Percentiles rank a stretch among this genome's conserved stretches.
Conservation (phyloP, 2,113 vertebrate genomes). For the Aramus guarauna region DNA sequence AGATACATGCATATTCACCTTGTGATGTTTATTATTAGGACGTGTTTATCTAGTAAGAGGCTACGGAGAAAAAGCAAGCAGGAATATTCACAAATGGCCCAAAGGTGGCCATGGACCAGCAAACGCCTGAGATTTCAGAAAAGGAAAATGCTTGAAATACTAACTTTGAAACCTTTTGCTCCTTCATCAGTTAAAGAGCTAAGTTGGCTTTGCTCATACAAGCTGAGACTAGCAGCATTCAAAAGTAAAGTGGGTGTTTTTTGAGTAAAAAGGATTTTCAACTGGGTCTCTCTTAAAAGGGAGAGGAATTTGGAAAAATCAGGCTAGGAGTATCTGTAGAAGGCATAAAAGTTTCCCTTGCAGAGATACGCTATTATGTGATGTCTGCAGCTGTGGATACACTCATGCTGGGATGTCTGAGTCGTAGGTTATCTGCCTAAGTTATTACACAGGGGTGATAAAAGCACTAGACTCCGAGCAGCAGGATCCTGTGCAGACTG, state of each 20-base stretch:
- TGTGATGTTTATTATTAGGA: not conserved
- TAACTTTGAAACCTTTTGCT: not conserved
- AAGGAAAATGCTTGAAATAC: not conserved
- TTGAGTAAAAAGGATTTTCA: not conserved
- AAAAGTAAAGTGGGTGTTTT: not conserved
- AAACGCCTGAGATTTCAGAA: not conserved
- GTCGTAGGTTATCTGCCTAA: not conserved
- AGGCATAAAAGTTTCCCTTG: not conserved
- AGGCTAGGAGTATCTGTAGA: not conserved
- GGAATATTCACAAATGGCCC: not conserved
- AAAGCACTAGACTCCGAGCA: fast-evolving
- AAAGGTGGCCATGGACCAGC: not conserved
- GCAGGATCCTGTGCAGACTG: not conserved
- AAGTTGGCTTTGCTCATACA: not conserved
- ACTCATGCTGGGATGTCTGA: not conserved
- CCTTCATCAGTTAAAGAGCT: not conserved
- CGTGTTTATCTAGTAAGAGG: not conserved
- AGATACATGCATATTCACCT: not conserved
- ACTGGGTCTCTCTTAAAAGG: not conserved
- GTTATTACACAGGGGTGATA: fast-evolving
- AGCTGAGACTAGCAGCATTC: not conserved
- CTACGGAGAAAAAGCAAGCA: not conserved
- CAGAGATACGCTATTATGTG: not conserved
- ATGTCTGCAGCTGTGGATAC: not conserved
- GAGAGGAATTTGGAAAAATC: not conserved